Evolutionary conservation across 1,140 invertebrate species (phyloP).

Genomic region (Latrodectus geometricus): DNA sequence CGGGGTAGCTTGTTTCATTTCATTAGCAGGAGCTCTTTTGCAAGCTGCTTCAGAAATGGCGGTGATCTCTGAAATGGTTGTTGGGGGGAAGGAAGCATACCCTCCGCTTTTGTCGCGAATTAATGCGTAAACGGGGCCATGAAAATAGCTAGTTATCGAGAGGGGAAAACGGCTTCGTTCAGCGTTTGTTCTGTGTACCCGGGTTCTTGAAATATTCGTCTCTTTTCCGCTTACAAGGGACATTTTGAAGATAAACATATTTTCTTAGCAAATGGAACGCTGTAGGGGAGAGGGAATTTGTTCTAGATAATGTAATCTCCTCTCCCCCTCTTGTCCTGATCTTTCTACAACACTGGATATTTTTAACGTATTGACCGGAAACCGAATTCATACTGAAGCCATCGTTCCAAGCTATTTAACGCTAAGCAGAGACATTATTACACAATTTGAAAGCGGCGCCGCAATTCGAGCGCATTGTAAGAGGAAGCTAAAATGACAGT

Average conservation of each 20-base stretch:
- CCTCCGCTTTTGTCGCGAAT: slow-evolving; percentile 16
- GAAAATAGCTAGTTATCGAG: slow-evolving; percentile 39
- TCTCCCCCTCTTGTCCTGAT: not conserved
- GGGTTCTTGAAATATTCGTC: slow-evolving; percentile 37
- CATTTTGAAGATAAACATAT: slow-evolving; percentile 33
- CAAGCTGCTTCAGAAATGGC: not conserved
- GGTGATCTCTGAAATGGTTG: not conserved
- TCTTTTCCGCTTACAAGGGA: slow-evolving; percentile 38
- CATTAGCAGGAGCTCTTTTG: slow-evolving; percentile 3
- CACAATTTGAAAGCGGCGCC: no score
- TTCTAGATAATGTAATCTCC: not conserved
- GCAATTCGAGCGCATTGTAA: no score
- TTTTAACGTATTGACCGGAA: slow-evolving; percentile 14
- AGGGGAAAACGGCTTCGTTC: not conserved
- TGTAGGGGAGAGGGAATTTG: slow-evolving; percentile 11
- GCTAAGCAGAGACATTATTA: no score
- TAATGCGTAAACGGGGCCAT: slow-evolving; percentile 21
- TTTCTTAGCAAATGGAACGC: slow-evolving; percentile 30
- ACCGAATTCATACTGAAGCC: not conserved
- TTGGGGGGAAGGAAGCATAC: no score
- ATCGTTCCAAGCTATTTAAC: no score
- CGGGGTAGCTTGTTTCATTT: slow-evolving; percentile 13
- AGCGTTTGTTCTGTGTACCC: slow-evolving; percentile 20
- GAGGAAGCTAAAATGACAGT: no score
- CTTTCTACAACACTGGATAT: not conserved